A percentile compares a stretch with the other conserved stretches of the same genome.
These are phyloP conservation scores for Caenorhabditis sp. DNA, from an alignment of 2,888 invertebrate species.

Conservation along the genomic window DNA sequence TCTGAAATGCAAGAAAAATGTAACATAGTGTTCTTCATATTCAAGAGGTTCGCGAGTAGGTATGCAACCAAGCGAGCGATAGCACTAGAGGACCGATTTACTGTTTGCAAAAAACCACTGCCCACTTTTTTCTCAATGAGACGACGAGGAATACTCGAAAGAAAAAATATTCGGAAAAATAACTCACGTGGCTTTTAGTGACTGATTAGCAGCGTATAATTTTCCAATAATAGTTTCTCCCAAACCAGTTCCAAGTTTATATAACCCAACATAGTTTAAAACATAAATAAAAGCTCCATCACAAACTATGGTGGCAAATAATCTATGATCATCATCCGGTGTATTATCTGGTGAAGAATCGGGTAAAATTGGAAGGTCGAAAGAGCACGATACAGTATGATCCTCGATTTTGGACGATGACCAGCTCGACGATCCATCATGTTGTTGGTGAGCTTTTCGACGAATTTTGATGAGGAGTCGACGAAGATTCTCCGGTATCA, in stretches of 20 bases:
- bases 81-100: no score
- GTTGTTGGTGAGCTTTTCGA: constrained; percentile 34
- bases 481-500: constrained; percentile 61
- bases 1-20: constrained; percentile 30
- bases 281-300: constrained; percentile 82
- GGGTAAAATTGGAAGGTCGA: constrained; percentile 49
- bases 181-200: constrained; percentile 76
- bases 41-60: no score
- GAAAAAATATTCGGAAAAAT: not conserved
- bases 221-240: constrained; percentile 91
- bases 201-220: constrained; percentile 81
- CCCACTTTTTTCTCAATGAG: no score
- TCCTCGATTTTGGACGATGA: constrained; percentile 38
- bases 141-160: no score
- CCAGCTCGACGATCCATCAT: constrained; percentile 32
- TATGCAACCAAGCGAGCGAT: no score
- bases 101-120: no score
- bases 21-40: no score
- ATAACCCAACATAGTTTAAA: constrained; percentile 81
- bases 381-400: constrained; percentile 40
- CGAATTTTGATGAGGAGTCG: constrained; percentile 57
- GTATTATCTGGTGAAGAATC: constrained; percentile 50
- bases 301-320: constrained; percentile 76
- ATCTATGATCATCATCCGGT: constrained; percentile 54
- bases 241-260: constrained; percentile 94